Evolutionary conservation across 2,113 vertebrate species (phyloP).

Genomic region (Podarcis muralis): DNA sequence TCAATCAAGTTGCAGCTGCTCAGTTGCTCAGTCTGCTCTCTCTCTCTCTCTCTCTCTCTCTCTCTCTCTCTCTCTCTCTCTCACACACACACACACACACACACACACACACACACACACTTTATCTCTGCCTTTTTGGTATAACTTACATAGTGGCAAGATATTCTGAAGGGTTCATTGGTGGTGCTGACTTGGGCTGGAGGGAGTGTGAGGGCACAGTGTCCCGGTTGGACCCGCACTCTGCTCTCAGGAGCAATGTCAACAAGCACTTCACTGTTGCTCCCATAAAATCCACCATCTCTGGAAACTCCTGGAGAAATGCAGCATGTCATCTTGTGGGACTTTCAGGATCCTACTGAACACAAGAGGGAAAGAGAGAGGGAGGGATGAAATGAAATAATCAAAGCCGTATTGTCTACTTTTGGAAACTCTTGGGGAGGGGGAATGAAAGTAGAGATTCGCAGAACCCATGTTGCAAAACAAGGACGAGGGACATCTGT

Average conservation of each 20-base stretch:
- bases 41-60: no score
- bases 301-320: not conserved
- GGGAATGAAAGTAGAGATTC: no score
- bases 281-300: not conserved
- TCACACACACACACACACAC: no score
- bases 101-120: no score
- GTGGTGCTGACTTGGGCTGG: not conserved
- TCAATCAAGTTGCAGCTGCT: not conserved
- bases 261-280: not conserved
- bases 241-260: not conserved
- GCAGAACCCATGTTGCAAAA: no score
- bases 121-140: not conserved
- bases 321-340: not conserved
- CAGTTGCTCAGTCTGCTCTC: no score
- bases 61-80: no score
- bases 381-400: not conserved
- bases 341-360: not conserved
- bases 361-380: not conserved
- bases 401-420: not conserved
- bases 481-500: no score
- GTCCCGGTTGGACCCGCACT: not conserved
- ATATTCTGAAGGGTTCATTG: constrained; percentile 3
- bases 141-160: not conserved
- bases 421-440: no score
- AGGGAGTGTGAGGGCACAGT: not conserved